Base-by-base conservation (phyloP, 2,888 invertebrate genomes). In the Idaea aversata region DNA sequence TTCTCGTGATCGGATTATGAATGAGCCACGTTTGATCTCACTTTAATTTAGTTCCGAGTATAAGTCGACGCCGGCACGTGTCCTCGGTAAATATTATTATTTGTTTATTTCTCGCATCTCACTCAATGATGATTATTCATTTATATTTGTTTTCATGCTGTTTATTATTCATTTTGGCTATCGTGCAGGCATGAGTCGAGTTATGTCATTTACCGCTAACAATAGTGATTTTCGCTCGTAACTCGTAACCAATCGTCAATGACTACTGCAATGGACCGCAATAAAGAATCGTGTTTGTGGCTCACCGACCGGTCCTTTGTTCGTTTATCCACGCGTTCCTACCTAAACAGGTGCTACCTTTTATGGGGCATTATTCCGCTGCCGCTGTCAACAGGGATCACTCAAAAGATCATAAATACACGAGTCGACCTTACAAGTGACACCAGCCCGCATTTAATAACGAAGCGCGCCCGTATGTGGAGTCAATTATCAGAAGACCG, bases 361-460 rank as follows among this genome's bases (percentile, higher is more conserved):
- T 83, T 82, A 82, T 77, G 74, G 68, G 70, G 68, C 67, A 81
- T 77, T 82, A 78, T 81, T 77, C 77, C 67, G 69, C 72, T 75
- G 70, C 77, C 68, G 69, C 73, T 75, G 70, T 74, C 65, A 70
- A 65, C 70, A 67, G 71, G 66, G 75, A 72, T 76, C 75, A 65
- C 67, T 75, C 73, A 69, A 69, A 72, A 68, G 65, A 77, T 67
- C 70, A 69, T 67, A 71, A 72, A 70, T 67, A 70, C 71, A 68
- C 68, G 69, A 66, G 69, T 61, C 67, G 66, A 68, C 72, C 74
- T 76, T 66, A 77, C 68, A 71, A 79, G 76, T 76, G 78, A 79
- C 80, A 76, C 75, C 73, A 69, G 72, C 90, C 90, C 90, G 90
- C 88, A 90, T 89, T 71, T 74, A 75, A 75, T 79, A 77, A 84